A percentile compares a stretch with the other conserved stretches of the same genome.
phyloP scores from a whole-genome alignment of 2,113 vertebrate genomes.

The Stegostoma tigrinum region DNA sequence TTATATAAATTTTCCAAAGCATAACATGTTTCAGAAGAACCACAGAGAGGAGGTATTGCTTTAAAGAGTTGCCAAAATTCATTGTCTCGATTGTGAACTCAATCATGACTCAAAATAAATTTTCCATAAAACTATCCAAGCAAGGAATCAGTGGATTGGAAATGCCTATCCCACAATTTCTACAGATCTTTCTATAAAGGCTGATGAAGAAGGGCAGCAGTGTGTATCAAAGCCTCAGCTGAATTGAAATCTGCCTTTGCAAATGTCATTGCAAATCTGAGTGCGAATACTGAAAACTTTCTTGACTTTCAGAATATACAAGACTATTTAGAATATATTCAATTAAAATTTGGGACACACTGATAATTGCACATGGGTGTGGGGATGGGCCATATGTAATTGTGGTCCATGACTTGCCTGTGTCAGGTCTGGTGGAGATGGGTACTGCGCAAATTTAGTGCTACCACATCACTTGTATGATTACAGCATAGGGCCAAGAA shows the following conservation, averaged over 20 bases:
- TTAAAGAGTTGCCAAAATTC: not conserved
- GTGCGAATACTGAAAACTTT: not conserved
- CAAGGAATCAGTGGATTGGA: not conserved
- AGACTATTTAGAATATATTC: not conserved
- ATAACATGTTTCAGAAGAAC: not conserved
- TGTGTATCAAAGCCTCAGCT: not conserved
- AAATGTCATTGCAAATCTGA: not conserved
- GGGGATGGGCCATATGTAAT: too few species aligned
- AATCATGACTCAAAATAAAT: not conserved
- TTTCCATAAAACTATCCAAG: not conserved
- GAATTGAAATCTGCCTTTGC: not conserved
- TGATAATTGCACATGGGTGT: too few species aligned
- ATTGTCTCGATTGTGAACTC: not conserved
- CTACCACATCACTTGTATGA: too few species aligned
- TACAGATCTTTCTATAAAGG: not conserved
- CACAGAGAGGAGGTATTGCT: not conserved
- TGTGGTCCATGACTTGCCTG: too few species aligned
- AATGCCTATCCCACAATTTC: not conserved
- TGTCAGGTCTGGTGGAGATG: too few species aligned
- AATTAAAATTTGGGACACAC: too few species aligned
- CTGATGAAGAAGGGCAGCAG: not conserved
- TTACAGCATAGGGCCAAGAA: too few species aligned
- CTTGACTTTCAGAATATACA: not conserved
- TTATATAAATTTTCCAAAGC: not conserved
- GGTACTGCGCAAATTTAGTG: too few species aligned